A percentile compares a stretch with the other conserved stretches of the same genome.
Evolutionary conservation across 1,140 invertebrate genomes (phyloP).

Genomic region (Gonioctena quinquepunctata): DNA sequence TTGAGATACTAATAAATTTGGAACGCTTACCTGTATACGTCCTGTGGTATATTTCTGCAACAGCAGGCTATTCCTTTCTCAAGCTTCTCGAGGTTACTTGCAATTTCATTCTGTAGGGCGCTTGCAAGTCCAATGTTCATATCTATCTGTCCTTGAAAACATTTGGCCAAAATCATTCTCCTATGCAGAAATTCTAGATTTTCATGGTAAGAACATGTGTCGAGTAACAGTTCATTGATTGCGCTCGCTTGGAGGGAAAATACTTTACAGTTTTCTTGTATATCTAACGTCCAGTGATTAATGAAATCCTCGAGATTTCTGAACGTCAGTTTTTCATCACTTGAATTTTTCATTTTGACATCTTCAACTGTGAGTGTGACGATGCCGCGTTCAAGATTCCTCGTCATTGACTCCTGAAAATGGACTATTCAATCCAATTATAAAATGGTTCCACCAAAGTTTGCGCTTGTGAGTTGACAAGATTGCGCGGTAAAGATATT

Average conservation of each 20-base stretch:
- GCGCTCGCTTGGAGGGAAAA: background rate
- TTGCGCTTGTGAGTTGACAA: too few species aligned
- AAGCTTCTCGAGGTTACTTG: background rate
- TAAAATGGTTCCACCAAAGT: too few species aligned
- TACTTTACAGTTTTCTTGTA: background rate
- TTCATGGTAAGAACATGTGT: background rate
- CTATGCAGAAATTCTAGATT: background rate
- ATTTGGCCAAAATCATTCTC: background rate
- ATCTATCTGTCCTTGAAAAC: background rate
- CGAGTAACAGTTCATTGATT: background rate
- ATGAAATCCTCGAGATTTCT: background rate
- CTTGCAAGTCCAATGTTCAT: background rate
- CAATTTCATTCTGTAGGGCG: background rate
- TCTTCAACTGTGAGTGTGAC: too few species aligned
- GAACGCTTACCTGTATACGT: background rate
- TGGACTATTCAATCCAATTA: too few species aligned
- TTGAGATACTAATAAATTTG: too few species aligned
- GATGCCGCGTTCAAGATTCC: too few species aligned
- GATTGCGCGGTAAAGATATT: too few species aligned
- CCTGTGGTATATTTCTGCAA: background rate
- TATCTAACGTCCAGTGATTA: background rate
- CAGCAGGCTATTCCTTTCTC: background rate
- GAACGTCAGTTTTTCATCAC: background rate
- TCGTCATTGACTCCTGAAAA: too few species aligned
- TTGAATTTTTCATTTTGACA: background rate